Base-by-base conservation (phyloP, 1,140 invertebrate species). In the Chironomus tepperi region DNA sequence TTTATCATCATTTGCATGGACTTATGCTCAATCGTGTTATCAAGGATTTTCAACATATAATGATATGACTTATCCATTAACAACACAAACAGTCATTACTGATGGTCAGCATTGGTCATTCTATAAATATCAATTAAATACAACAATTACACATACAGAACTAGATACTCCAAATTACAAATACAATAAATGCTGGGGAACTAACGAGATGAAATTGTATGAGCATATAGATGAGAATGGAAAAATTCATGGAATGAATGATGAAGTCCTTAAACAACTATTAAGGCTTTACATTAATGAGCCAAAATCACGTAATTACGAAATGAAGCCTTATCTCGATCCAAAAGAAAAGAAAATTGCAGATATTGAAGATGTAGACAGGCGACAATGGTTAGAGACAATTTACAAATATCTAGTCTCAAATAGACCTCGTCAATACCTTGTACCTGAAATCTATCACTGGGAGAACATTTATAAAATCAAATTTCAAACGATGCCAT, bases 71-170 rank as follows among this genome's bases (percentile, higher is more conserved):
- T 97, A 97, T 82, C 96, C 96, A 12, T 80, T 97, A 42, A 86
- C 89, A 7, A 91, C 90, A 42, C 95, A 97, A 87, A 90, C 89
- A 3, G 83, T 97, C 72, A 85, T 96, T 34, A 93, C 93, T 2
- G 90, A 97, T 85, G 95, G 95, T 0, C 87, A 91, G 77, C 79
- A 86, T 0, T 95, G 92, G 88, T 90, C 89, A 2, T 94, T 97
- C 77, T 93, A 89, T 80, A 85, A 88, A 7, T 97, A 97, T 80
- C 96, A 98, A 83, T 79, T 97, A 34, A 98, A 98, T 80, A 97
- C 94, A 1, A 87, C 90, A 65, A 78, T 88, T 10, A 78, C 94
- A 73, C 85, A 91, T 77, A 81, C 83, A 75, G 85, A 89, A 34
- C 76, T 88, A 77, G 79, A 87, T 24, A 82, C 87, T 65, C 82